These are phyloP conservation scores for Kryptopterus vitreolus DNA, from an alignment of 2,797 vertebrate species.

Conservation along the genomic window DNA sequence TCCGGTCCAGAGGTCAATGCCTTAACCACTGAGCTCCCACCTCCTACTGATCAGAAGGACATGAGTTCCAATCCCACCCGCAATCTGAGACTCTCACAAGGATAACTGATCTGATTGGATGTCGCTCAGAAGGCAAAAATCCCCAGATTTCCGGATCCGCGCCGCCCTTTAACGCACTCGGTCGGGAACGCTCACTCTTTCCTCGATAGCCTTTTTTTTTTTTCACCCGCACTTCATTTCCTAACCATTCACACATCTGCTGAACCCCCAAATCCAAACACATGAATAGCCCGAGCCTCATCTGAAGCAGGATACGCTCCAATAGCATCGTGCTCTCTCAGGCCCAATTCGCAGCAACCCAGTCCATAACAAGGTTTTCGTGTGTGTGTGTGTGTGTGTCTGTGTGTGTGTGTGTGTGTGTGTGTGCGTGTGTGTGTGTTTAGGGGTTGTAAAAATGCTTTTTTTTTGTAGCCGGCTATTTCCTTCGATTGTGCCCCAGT, in stretches of 20 bases:
- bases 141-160: conserved; percentile 49
- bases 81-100: too few relatives aligned
- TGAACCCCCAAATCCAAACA: conserved; percentile 43
- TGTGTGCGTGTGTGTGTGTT: background rate
- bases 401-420: conserved; percentile 1
- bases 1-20: too few relatives aligned
- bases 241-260: conserved; percentile 55
- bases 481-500: conserved; percentile 74
- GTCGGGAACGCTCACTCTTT: conserved; percentile 44
- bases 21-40: too few relatives aligned
- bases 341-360: conserved; percentile 65
- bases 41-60: too few relatives aligned
- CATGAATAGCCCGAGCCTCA: conserved; percentile 53
- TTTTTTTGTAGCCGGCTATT: conserved; percentile 75
- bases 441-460: conserved; percentile 68
- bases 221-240: conserved; percentile 52
- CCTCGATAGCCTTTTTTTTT: conserved; percentile 32
- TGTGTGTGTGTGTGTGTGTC: background rate
- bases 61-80: too few relatives aligned
- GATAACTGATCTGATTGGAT: too few relatives aligned
- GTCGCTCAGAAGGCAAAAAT: too few relatives aligned
- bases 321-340: conserved; percentile 50
- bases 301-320: conserved; percentile 52
- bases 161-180: conserved; percentile 46
- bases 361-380: conserved; percentile 52